phyloP scores from a whole-genome alignment of 2,113 vertebrate species.

The Lamprologus lemairii region DNA sequence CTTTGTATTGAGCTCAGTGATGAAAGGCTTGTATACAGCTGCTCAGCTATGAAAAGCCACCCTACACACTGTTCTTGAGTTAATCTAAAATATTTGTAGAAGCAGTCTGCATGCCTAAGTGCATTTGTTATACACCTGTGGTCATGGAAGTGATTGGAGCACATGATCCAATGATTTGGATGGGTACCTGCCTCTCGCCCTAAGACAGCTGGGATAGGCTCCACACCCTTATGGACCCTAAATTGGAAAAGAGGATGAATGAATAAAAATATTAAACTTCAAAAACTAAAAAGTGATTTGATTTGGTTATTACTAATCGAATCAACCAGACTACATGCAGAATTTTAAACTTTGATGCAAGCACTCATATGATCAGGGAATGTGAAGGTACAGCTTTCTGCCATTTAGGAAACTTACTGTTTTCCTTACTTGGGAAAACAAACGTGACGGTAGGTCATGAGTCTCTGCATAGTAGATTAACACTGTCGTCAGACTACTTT shows the following conservation, averaged over 20 bases:
- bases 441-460: accelerated
- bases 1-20: neutral
- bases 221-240: neutral
- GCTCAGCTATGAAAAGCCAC: neutral
- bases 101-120: neutral
- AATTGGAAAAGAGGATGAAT: neutral
- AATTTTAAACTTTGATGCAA: neutral
- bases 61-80: neutral
- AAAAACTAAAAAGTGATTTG: neutral
- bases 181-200: neutral
- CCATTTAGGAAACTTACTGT: neutral
- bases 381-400: neutral
- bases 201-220: neutral
- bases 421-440: neutral
- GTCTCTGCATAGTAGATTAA: neutral
- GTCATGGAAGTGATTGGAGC: neutral
- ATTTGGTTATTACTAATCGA: neutral
- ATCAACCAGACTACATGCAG: neutral
- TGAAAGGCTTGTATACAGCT: neutral
- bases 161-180: neutral
- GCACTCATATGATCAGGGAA: neutral
- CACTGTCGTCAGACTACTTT: neutral
- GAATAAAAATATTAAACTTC: neutral
- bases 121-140: neutral
- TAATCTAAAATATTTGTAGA: neutral